phyloP scores from a whole-genome alignment of 2,888 invertebrate genomes.

The Ennomos erosarius region DNA sequence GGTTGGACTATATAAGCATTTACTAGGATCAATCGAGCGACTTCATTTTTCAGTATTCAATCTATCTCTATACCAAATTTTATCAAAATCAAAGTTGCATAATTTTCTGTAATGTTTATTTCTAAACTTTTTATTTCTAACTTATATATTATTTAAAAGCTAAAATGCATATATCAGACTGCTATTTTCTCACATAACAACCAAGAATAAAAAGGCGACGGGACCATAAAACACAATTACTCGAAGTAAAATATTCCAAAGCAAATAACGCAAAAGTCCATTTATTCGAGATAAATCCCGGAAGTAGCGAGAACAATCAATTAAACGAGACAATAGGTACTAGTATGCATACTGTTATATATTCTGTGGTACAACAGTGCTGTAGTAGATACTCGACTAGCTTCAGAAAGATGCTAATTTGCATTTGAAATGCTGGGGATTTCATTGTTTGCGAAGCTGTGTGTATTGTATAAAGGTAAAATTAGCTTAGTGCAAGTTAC shows the following conservation, averaged over 20 bases:
- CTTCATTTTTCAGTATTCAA: no score
- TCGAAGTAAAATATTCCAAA: constrained; percentile 4
- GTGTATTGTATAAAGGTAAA: constrained; percentile 9
- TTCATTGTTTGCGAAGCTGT: constrained; percentile 12
- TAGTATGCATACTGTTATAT: neutral
- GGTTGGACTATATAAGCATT: no score
- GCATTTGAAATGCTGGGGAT: constrained; percentile 33
- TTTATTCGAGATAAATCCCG: constrained; percentile 13
- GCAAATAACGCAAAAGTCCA: constrained; percentile 11
- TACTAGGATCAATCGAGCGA: no score
- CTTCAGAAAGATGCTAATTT: constrained; percentile 27
- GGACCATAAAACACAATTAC: constrained; percentile 4
- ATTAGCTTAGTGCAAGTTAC: neutral
- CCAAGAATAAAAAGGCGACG: no score
- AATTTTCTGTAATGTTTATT: no score
- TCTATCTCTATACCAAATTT: no score
- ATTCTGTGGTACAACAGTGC: constrained; percentile 4
- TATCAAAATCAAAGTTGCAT: no score
- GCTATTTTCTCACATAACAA: no score
- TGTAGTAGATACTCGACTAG: constrained; percentile 2
- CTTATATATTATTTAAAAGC: no score
- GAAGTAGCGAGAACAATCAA: constrained; percentile 7
- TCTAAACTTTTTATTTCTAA: no score
- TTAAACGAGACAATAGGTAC: constrained; percentile 6
- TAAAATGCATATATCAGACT: no score